Evolutionary conservation across 2,888 invertebrate species (phyloP), one percentile per base, ranked within the genome.

Genomic region (Isotomurus palustris): DNA sequence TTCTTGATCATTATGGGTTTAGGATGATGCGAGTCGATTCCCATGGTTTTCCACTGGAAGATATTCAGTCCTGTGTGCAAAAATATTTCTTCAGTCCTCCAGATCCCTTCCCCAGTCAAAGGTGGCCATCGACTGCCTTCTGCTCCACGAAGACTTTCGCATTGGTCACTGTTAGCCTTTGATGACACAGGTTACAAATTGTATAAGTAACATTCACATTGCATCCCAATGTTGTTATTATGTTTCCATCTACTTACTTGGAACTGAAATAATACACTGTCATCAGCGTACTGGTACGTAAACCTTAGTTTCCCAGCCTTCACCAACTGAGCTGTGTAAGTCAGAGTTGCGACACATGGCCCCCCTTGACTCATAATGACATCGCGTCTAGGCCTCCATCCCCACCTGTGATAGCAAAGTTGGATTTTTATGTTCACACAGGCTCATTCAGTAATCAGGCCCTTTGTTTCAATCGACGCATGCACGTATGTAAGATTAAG

Each of bases 41-140:
- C 78, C 53, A 79, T 74, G 1, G 78, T 78, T 64, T 77, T 78
- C 81, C 81, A 81, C 53, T 77, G 77, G 17, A 82, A 74, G 28
- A 80, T 76, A 71, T 81, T 81, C 50, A 78, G 73, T 1, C 81
- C 80, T 2, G 75, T 72, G 56, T 76, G 76, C 43, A 82, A 71
- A 3, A 74, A 68, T 1, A 79, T 73, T 53, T 72, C 71, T 48
- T 74, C 73, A 12, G 73, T 74, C 60, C 73, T 71, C 79, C 79
- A 79, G 59, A 77, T 73, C 2, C 78, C 78, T 58, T 78, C 77
- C 17, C 73, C 73, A 0, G 79, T 79, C 10, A 72, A 63, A 3
- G 73, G 71, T 1, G 78, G 79, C 76, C 77, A 79, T 29, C 73
- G 73, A 66, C 73, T 75, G 24, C 74, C 74, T 53, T 76, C 74